Percentiles rank a stretch among this genome's conserved stretches.
Evolutionary conservation across 2,797 vertebrate genomes (phyloP).

Genomic region (Myiotriccus ornatus): DNA sequence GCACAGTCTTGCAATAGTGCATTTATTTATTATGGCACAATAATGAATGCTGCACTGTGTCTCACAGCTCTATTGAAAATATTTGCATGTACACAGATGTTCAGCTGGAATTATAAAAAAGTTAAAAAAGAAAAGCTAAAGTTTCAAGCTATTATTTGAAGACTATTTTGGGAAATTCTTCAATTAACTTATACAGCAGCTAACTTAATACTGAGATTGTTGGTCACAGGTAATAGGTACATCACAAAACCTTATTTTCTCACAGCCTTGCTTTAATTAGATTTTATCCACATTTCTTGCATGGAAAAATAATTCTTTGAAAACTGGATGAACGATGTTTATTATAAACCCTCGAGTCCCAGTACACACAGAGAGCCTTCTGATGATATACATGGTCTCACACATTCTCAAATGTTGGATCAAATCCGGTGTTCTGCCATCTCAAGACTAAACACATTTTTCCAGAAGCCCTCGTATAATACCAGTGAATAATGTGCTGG

Average conservation of each 20-base stretch:
- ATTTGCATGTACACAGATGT: neutral
- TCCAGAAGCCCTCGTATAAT: neutral
- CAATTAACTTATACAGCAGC: neutral
- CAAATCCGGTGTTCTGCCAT: neutral
- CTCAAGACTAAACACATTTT: constrained; percentile 10
- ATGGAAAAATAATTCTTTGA: neutral
- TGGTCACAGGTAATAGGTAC: neutral
- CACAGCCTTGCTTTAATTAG: neutral
- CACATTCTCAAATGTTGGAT: neutral
- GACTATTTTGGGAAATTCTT: neutral
- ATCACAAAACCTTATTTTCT: neutral
- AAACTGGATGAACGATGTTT: neutral
- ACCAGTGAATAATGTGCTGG: neutral
- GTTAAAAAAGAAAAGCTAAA: neutral
- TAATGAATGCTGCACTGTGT: neutral
- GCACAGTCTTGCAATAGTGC: neutral
- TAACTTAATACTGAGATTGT: neutral
- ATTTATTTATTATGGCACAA: neutral
- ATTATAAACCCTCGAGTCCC: neutral
- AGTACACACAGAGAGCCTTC: neutral
- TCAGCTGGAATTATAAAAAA: neutral
- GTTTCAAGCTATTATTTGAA: neutral
- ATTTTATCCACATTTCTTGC: neutral
- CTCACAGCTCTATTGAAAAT: neutral
- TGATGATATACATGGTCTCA: neutral